phyloP scores from a whole-genome alignment of 2,888 invertebrate species.

The Sceliomorpha sp. region DNA sequence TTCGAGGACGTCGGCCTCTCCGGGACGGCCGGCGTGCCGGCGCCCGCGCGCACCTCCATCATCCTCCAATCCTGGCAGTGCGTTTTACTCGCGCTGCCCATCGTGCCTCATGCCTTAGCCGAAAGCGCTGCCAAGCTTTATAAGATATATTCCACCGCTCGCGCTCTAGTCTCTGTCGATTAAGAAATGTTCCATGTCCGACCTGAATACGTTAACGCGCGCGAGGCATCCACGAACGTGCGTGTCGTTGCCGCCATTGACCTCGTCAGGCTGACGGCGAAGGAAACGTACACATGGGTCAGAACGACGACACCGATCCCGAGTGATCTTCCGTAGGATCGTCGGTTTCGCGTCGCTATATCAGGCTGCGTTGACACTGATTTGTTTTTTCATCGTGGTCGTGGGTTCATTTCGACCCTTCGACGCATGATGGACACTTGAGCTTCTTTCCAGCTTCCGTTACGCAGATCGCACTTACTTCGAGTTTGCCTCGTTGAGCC shows the following conservation, averaged over 20 bases:
- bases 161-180: constrained; percentile 26
- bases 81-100: constrained; percentile 62
- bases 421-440: no score
- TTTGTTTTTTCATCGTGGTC: no score
- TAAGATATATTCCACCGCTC: constrained; percentile 14
- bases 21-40: constrained; percentile 84
- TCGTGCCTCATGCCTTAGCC: constrained; percentile 57
- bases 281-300: no score
- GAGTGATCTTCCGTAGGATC: no score
- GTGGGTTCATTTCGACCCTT: no score
- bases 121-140: constrained; percentile 18
- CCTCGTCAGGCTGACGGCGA: constrained; percentile 32
- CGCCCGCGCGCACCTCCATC: constrained; percentile 84
- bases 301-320: no score
- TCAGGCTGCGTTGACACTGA: no score
- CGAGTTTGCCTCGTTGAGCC: no score
- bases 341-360: no score
- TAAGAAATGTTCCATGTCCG: constrained; percentile 51
- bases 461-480: no score
- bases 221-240: constrained; percentile 22
- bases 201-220: constrained; percentile 33
- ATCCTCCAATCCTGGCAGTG: constrained; percentile 68
- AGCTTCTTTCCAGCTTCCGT: no score
- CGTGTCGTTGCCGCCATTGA: constrained; percentile 48
- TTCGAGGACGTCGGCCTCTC: constrained; percentile 80